A percentile compares a stretch with the other conserved stretches of the same genome.
phyloP scores from a whole-genome alignment of 2,888 invertebrate genomes.

The Chrysolina oricalcia region DNA sequence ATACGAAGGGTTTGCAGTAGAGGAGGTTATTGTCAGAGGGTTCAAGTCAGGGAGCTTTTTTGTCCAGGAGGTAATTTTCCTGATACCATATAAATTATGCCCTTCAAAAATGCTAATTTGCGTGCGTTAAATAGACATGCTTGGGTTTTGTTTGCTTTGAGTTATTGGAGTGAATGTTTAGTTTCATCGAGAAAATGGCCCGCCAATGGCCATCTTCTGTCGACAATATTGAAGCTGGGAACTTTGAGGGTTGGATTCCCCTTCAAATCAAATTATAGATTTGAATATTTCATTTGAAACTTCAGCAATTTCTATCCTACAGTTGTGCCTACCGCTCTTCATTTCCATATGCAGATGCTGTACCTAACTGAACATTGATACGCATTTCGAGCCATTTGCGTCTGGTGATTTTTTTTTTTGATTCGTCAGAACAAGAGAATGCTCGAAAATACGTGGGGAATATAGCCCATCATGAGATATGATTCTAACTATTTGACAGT shows the following conservation, averaged over 20 bases:
- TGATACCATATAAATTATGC: no score
- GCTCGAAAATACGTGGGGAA: background rate
- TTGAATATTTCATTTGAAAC: conserved; percentile 22
- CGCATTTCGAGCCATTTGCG: background rate
- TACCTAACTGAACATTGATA: conserved; percentile 2
- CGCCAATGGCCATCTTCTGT: background rate
- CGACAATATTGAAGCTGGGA: background rate
- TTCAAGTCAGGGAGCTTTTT: no score
- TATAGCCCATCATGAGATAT: no score
- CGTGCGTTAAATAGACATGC: background rate
- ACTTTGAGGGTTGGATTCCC: conserved; percentile 16
- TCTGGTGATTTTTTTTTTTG: background rate
- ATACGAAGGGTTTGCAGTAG: no score
- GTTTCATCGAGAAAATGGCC: background rate
- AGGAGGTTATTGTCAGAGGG: no score
- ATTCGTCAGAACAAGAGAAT: background rate
- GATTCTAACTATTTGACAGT: no score
- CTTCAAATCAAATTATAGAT: conserved; percentile 11
- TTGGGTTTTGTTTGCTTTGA: background rate
- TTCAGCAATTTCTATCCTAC: conserved; percentile 13
- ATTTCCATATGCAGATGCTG: conserved; percentile 16
- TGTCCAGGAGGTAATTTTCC: no score
- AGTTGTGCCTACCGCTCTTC: conserved; percentile 8
- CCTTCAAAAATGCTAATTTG: no score
- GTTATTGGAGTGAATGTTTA: background rate